Percentiles rank a stretch among this genome's conserved stretches.
Conservation (phyloP, 2,797 vertebrate genomes). For the Gambelia wislizenii region DNA sequence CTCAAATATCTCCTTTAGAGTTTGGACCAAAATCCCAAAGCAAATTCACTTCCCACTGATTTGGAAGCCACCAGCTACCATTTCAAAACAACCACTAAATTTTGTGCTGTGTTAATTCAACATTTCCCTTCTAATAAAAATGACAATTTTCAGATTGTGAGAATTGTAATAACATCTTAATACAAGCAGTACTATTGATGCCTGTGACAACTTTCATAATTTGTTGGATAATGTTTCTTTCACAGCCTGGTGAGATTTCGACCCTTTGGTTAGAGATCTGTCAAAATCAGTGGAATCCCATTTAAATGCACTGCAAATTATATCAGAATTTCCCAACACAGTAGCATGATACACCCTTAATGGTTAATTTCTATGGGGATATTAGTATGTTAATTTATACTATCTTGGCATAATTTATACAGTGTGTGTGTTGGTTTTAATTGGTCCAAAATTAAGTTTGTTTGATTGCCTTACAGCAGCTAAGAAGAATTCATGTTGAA, state of each 20-base stretch:
- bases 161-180: not conserved
- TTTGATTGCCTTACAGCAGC: constrained; percentile 2
- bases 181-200: not conserved
- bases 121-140: not conserved
- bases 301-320: not conserved
- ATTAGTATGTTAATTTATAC: constrained; percentile 24
- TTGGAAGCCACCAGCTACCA: too few relatives aligned
- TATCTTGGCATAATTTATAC: not conserved
- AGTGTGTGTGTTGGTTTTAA: constrained; percentile 11
- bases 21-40: too few relatives aligned
- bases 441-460: constrained; percentile 24
- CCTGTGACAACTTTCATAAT: not conserved
- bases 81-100: not conserved
- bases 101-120: not conserved
- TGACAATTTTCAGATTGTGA: not conserved
- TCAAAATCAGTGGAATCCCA: not conserved
- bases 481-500: not conserved
- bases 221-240: not conserved
- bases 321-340: not conserved
- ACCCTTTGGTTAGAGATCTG: not conserved
- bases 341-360: constrained; percentile 9
- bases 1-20: too few relatives aligned
- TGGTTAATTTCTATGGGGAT: constrained; percentile 37
- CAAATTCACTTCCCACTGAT: too few relatives aligned
- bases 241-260: not conserved